Base-by-base conservation (phyloP, 2,113 vertebrate genomes). In the Octodon degus region DNA sequence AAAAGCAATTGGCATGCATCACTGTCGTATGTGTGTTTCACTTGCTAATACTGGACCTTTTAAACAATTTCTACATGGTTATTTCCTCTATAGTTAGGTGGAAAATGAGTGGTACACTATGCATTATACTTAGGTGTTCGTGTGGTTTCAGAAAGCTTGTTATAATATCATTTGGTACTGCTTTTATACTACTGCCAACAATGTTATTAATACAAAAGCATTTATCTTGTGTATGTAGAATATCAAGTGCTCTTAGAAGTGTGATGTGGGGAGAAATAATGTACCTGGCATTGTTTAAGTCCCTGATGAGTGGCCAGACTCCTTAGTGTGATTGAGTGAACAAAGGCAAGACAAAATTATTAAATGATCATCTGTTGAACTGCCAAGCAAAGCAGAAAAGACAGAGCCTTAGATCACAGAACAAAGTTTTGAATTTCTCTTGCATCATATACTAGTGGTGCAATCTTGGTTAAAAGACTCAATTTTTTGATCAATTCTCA, bases 131-230 rank as follows among this genome's bases (percentile, higher is more conserved):
- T 58, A 60, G 47, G 43, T 81, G 34, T 77, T 58, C 67, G 7
- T 12, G 5, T 37, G 34, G 60, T 62, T 93, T 95, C 34, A 77
- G 70, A 91, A 68, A 72, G 37, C 67, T 55, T 86, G 43, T 62
- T 80, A 50, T 5, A 77, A 77, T 92, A 40, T 92, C 68, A 68
- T 86, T 27, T 89, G 74, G 27, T 67, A 72, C 50, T 53, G 74
- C n/a, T 93, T 95, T 70, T 67, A 43, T 67, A 37, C 25, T 81
- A 84, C 77, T 93, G 63, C 83, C 90, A 70, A 93, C 74, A 32
- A 91, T 62, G 20, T 72, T 76, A 76, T 37, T 89, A 84, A 91
- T 89, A 82, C 74, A 84, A 86, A 89, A 81, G n/a, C 43, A 72
- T 80, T 95, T 62, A 80, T 80, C 72, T 84, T 72, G 63, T 70